phyloP scores from a whole-genome alignment of 2,113 vertebrate genomes.

The Scomber scombrus region DNA sequence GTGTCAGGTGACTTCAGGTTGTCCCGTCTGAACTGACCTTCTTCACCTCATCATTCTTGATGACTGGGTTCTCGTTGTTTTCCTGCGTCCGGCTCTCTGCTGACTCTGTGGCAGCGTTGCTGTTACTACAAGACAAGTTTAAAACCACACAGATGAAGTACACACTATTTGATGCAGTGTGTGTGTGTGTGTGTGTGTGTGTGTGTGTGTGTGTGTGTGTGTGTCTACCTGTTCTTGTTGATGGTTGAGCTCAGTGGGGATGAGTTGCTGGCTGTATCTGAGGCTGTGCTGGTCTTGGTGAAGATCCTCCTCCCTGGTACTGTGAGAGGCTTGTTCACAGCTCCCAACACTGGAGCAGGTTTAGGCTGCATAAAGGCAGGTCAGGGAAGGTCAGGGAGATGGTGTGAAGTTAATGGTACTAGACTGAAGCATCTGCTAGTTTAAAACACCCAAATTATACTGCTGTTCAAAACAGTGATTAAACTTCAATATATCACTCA shows the following conservation, averaged over 20 bases:
- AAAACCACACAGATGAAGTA: not conserved
- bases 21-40: slow-evolving; percentile 83
- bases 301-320: slow-evolving; percentile 93
- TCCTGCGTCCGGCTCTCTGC: slow-evolving; percentile 92
- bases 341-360: slow-evolving; percentile 91
- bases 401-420: not conserved
- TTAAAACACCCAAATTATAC: too few relatives aligned
- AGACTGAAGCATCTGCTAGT: not conserved
- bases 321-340: slow-evolving; percentile 96
- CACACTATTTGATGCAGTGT: not conserved
- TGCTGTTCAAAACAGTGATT: too few relatives aligned
- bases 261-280: slow-evolving; percentile 90
- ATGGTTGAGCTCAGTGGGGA: slow-evolving; percentile 89
- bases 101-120: slow-evolving; percentile 88
- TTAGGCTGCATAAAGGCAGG: slow-evolving; percentile 86
- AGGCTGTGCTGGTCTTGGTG: slow-evolving; percentile 85
- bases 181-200: not conserved
- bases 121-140: slow-evolving; percentile 56
- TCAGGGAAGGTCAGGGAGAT: not conserved
- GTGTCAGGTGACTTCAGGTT: not conserved
- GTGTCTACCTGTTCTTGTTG: slow-evolving; percentile 90
- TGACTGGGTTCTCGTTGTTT: slow-evolving; percentile 96
- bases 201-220: not conserved
- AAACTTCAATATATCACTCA: not conserved
- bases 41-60: slow-evolving; percentile 90